These are phyloP conservation scores for Laticauda colubrina DNA, from an alignment of 2,113 vertebrate genomes.

Conservation along the genomic window DNA sequence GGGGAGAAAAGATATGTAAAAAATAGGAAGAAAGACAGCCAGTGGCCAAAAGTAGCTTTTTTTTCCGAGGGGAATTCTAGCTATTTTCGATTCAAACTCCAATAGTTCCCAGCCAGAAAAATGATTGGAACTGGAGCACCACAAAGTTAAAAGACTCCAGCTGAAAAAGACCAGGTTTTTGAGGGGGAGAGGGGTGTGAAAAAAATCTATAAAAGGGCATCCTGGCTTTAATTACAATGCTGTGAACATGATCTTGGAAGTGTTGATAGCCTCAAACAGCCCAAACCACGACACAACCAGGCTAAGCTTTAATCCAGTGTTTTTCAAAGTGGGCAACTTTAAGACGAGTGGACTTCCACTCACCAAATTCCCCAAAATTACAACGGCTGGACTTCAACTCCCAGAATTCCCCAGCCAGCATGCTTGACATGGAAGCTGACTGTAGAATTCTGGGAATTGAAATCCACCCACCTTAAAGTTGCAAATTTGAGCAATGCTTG, in stretches of 20 bases:
- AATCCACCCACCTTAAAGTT: not conserved
- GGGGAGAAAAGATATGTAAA: fast-evolving
- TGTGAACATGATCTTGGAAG: not conserved
- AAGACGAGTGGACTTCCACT: not conserved
- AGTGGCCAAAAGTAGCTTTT: not conserved
- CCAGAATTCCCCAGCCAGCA: not conserved
- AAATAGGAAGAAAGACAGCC: fast-evolving
- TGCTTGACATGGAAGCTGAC: not conserved
- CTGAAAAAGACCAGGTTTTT: not conserved
- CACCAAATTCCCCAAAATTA: too few relatives aligned
- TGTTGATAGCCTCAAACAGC: not conserved
- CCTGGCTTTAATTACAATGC: not conserved
- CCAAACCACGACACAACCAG: not conserved
- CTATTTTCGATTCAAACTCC: not conserved
- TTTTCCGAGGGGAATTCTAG: not conserved
- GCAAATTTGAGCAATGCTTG: not conserved
- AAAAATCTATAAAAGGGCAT: not conserved
- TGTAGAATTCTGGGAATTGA: not conserved
- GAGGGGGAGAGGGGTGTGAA: fast-evolving
- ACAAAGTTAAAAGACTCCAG: not conserved
- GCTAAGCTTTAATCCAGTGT: not conserved
- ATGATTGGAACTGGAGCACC: not conserved
- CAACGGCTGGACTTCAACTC: not conserved
- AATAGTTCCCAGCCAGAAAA: not conserved
- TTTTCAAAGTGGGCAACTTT: not conserved